A percentile compares a stretch with the other conserved stretches of the same genome.
Conservation (phyloP, 92 coral and sea anemone genomes). For the Virgularia gustaviana region DNA sequence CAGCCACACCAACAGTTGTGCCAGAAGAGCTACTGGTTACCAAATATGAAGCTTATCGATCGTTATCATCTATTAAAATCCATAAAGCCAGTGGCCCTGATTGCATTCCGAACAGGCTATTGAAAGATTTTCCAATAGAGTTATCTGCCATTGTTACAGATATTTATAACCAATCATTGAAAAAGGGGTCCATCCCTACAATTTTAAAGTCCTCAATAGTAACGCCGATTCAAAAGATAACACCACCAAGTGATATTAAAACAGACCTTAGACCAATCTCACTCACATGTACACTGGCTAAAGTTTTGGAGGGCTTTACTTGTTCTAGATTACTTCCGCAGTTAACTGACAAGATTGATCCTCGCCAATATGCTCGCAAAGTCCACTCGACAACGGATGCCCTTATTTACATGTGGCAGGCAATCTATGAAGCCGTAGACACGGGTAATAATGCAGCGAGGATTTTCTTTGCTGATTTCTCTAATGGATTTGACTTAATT, state of each 20-base stretch:
- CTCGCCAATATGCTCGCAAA: conserved; percentile 35
- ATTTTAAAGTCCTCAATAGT: conserved; percentile 33
- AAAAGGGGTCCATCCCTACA: too few relatives aligned
- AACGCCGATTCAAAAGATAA: conserved; percentile 44
- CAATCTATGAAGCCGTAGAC: conserved; percentile 43
- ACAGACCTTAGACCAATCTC: conserved; percentile 46
- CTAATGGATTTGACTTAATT: conserved; percentile 51
- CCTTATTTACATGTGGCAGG: conserved; percentile 42
- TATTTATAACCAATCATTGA: conserved; percentile 43
- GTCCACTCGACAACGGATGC: conserved; percentile 55
- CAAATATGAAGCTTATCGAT: conserved; percentile 21
- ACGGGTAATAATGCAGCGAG: conserved; percentile 40
- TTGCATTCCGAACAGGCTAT: conserved; percentile 32
- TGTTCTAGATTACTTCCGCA: conserved; percentile 36
- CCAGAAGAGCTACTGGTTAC: conserved; percentile 39
- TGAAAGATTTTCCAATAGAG: conserved; percentile 44
- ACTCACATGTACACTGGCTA: conserved; percentile 43
- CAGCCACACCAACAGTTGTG: conserved; percentile 19
- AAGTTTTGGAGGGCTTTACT: conserved; percentile 57
- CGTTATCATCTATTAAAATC: conserved; percentile 18
- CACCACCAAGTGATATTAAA: conserved; percentile 35
- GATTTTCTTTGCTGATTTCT: conserved; percentile 49
- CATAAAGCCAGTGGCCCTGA: conserved; percentile 42
- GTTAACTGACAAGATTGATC: conserved; percentile 42
- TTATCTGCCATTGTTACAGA: conserved; percentile 7